Conservation (phyloP, 2,113 vertebrate species). For the Egretta garzetta region DNA sequence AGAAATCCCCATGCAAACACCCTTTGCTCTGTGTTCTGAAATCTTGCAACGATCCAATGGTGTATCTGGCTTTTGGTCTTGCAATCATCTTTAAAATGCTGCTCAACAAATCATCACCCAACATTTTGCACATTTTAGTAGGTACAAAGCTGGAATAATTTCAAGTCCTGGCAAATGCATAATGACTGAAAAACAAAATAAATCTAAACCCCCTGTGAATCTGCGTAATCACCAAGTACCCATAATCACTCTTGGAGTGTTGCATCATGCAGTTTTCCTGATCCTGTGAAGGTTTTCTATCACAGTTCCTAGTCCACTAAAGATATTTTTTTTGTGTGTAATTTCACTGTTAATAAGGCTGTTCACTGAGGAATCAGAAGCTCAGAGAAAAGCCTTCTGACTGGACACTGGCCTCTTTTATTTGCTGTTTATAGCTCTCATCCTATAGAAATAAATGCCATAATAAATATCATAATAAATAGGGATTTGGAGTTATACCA, state of each 20-base stretch:
- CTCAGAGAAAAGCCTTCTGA: background rate
- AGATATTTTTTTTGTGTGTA: background rate
- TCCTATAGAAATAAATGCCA: slow-evolving; percentile 17
- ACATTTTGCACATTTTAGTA: background rate
- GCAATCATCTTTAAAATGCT: rapidly evolving
- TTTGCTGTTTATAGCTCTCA: background rate
- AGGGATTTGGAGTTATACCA: background rate
- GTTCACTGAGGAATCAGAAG: background rate
- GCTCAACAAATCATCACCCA: background rate
- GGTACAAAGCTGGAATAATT: background rate
- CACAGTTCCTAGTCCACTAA: background rate
- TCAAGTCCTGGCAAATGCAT: background rate
- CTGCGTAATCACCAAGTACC: background rate
- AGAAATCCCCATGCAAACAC: background rate
- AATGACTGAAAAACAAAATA: background rate
- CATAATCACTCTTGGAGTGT: background rate
- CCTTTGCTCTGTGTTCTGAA: background rate
- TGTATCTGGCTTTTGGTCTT: background rate
- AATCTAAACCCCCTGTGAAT: background rate
- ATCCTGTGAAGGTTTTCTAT: background rate
- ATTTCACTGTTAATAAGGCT: background rate
- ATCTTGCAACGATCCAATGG: background rate
- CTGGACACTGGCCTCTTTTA: background rate
- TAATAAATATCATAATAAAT: slow-evolving; percentile 25
- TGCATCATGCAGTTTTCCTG: background rate